Evolutionary conservation across 2,797 vertebrate species (phyloP).

Genomic region (Sebastes umbrosus): DNA sequence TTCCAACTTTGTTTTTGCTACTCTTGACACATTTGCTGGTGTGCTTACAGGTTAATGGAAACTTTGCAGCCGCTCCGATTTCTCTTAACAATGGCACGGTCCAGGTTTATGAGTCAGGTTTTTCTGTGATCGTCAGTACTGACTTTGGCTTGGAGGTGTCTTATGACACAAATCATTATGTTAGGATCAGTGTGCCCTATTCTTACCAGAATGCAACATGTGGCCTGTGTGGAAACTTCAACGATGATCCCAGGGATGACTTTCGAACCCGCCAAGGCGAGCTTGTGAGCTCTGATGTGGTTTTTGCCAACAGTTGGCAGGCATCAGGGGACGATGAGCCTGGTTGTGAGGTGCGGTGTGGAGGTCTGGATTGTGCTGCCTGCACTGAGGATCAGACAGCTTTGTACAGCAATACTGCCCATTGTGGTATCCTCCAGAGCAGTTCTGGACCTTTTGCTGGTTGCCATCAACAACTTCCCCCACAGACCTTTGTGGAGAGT

Average conservation of each 20-base stretch:
- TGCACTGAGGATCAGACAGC: constrained; percentile 29
- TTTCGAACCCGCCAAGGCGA: constrained; percentile 52
- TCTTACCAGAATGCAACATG: constrained; percentile 68
- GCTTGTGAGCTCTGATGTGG: constrained; percentile 52
- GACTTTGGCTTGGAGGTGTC: constrained; percentile 75
- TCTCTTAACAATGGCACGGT: constrained; percentile 59
- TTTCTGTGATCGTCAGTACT: constrained; percentile 62
- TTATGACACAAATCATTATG: constrained; percentile 59
- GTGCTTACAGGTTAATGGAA: constrained; percentile 69
- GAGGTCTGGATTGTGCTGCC: constrained; percentile 43
- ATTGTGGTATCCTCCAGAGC: constrained; percentile 69
- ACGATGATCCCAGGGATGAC: constrained; percentile 65
- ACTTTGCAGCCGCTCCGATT: constrained; percentile 58
- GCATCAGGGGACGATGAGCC: constrained; percentile 23
- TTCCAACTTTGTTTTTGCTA: neutral
- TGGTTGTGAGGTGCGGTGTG: constrained; percentile 47
- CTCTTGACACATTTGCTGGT: neutral
- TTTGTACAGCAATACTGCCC: constrained; percentile 29
- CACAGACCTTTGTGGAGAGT: constrained; percentile 53
- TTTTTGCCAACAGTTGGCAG: constrained; percentile 74
- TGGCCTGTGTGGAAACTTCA: constrained; percentile 78
- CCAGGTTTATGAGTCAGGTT: constrained; percentile 68
- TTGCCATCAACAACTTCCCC: constrained; percentile 42
- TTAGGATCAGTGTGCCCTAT: constrained; percentile 64
- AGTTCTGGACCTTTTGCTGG: constrained; percentile 69